Evolutionary conservation across 2,888 invertebrate species (phyloP), one percentile per base, ranked within the genome.

Genomic region (Chloromyia formosa): DNA sequence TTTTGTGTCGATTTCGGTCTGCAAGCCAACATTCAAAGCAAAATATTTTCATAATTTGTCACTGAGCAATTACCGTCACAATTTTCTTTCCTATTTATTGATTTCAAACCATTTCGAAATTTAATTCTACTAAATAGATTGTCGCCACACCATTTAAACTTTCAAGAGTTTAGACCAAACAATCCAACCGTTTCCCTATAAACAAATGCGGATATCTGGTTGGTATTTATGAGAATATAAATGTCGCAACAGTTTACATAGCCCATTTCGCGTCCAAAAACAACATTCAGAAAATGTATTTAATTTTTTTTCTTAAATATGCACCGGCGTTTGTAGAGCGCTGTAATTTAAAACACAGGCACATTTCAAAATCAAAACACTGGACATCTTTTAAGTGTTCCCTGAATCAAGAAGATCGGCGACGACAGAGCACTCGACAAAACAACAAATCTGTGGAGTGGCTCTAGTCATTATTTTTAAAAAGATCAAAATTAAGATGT

Each of bases 341-440:
- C 16, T 16, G 62, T 62, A 40, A 62, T 35, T 27, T 16, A 40
- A 16, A 42, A 62, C 62, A 49, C 42, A 12, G 12, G 27, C 7
- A 61, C 40, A 62, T 62, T 40, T 62, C 23, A 62, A 62, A 35
- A 62, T 40, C 27, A 62, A 62, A 62, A 62, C 62, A 62, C 16
- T 62, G 62, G 62, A 62, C 62, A 62, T 62, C 62, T 62, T n/a
- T 40, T 62, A 62, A 62, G 62, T 62, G 62, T 62, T 62, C 62
- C 62, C 10, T 62, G 62, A 40, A 62, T 62, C 62, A 14, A 35
- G 7, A 35, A 35, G 49, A n/a, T 49, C 49, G 62, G 62, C 62
- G 62, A 62, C 62, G 66, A 66, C 66, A 23, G 14, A 22, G 54
- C 68, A 69, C 68, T 69, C 53, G 68, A 45, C 4, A 53, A 66